These are phyloP conservation scores for Cryptomyrus ogoouensis DNA, from an alignment of 2,113 vertebrate species.

Conservation along the genomic window DNA sequence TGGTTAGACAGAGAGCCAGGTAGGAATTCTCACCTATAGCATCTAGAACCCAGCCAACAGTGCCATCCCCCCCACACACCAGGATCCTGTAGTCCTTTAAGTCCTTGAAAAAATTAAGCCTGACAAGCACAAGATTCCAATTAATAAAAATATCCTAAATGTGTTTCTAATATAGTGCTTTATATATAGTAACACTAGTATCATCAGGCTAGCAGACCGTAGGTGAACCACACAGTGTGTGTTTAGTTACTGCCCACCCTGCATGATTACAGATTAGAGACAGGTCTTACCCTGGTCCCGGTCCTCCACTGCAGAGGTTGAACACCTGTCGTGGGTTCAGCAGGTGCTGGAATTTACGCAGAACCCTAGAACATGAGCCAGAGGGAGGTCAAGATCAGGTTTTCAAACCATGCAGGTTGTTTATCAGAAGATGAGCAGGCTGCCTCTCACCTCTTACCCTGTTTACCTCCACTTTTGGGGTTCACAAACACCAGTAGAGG, in stretches of 20 bases:
- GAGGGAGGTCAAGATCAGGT: background rate
- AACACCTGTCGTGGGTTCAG: slow-evolving; percentile 86
- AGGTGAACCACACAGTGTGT: background rate
- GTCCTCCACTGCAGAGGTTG: slow-evolving; percentile 74
- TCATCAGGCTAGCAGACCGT: background rate
- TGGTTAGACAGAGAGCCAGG: background rate
- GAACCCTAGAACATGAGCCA: slow-evolving; percentile 59
- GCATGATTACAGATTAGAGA: background rate
- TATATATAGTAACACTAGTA: background rate
- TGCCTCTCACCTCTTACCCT: slow-evolving; percentile 72
- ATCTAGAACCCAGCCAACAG: slow-evolving; percentile 87
- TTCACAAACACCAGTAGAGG: slow-evolving; percentile 87
- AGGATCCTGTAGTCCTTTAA: slow-evolving; percentile 71
- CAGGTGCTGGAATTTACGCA: slow-evolving; percentile 82
- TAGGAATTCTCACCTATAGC: slow-evolving; percentile 66
- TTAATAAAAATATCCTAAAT: background rate
- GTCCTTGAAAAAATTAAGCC: slow-evolving; percentile 77
- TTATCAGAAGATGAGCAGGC: background rate
- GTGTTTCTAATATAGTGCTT: background rate
- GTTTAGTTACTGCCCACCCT: background rate
- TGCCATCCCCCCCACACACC: slow-evolving; percentile 87
- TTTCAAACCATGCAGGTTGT: background rate
- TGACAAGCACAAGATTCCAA: slow-evolving; percentile 36
- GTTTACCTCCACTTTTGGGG: slow-evolving; percentile 87
- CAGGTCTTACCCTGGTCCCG: slow-evolving; percentile 68